Percentiles rank a stretch among this genome's conserved stretches.
Evolutionary conservation across 2,113 vertebrate species (phyloP).

Genomic region (Panthera tigris): DNA sequence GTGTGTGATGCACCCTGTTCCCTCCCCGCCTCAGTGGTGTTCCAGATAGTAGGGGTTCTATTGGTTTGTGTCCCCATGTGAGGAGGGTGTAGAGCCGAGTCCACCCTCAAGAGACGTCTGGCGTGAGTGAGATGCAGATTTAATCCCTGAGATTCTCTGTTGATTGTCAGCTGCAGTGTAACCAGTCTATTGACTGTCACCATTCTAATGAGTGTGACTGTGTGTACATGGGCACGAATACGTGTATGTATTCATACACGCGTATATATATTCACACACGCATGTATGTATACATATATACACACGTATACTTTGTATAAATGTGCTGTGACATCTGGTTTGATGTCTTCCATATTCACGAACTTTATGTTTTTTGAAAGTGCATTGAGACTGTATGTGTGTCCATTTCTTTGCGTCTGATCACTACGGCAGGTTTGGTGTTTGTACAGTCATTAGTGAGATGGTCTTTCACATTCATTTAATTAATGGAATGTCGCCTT

Average conservation of each 20-base stretch:
- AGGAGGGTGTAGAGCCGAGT: not conserved
- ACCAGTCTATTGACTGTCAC: not conserved
- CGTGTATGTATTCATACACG: no score
- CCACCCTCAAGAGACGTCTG: not conserved
- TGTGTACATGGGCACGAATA: not conserved
- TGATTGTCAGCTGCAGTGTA: not conserved
- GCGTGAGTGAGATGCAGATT: not conserved
- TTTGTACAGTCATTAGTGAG: not conserved
- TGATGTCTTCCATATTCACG: not conserved
- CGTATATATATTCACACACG: not conserved
- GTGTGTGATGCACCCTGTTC: not conserved
- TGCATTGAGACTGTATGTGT: not conserved
- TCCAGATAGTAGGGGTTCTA: no score
- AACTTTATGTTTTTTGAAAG: not conserved
- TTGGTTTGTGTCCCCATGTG: not conserved
- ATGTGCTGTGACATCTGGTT: not conserved
- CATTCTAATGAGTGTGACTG: not conserved
- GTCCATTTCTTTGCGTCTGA: not conserved
- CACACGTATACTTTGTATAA: not conserved
- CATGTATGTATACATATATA: no score
- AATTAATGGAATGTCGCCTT: not conserved
- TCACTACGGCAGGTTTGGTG: not conserved
- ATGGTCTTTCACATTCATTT: not conserved
- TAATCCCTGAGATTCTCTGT: not conserved
- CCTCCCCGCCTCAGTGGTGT: not conserved